These are phyloP conservation scores for Scotopteryx bipunctaria DNA, from an alignment of 2,888 invertebrate genomes.

Conservation along the genomic window DNA sequence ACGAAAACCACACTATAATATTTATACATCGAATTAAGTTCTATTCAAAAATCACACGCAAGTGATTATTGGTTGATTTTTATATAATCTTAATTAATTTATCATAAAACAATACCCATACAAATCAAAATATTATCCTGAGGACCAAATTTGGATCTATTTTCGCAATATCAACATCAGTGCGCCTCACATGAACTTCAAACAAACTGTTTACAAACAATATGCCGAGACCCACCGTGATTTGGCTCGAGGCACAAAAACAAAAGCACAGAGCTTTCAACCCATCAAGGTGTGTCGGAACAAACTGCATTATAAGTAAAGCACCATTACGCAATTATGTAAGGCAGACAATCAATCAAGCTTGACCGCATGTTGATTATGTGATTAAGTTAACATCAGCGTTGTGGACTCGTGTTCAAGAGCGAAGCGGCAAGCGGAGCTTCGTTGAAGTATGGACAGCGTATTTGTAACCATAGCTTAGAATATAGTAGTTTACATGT, in stretches of 20 bases:
- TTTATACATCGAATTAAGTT: too few relatives aligned
- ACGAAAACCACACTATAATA: background rate
- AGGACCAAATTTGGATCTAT: background rate
- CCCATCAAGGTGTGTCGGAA: constrained; percentile 34
- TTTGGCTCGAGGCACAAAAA: constrained; percentile 38
- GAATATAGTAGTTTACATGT: too few relatives aligned
- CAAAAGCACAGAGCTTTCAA: constrained; percentile 39
- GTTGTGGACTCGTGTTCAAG: constrained; percentile 13
- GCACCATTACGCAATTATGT: constrained; percentile 55
- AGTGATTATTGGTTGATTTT: too few relatives aligned
- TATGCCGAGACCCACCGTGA: constrained; percentile 28
- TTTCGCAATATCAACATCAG: background rate
- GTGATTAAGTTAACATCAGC: constrained; percentile 59
- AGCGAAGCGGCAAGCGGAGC: constrained; percentile 16
- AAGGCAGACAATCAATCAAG: constrained; percentile 59
- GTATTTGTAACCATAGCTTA: too few relatives aligned
- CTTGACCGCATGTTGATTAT: constrained; percentile 64
- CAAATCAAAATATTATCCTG: background rate
- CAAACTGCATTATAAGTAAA: constrained; percentile 45
- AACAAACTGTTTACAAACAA: constrained; percentile 36
- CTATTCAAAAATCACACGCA: too few relatives aligned
- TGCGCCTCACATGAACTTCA: constrained; percentile 14
- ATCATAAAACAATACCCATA: background rate
- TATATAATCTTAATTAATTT: too few relatives aligned
- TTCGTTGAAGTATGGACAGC: too few relatives aligned